Evolutionary conservation across 2,888 invertebrate genomes (phyloP).

Genomic region (Caenorhabditis uteleia): DNA sequence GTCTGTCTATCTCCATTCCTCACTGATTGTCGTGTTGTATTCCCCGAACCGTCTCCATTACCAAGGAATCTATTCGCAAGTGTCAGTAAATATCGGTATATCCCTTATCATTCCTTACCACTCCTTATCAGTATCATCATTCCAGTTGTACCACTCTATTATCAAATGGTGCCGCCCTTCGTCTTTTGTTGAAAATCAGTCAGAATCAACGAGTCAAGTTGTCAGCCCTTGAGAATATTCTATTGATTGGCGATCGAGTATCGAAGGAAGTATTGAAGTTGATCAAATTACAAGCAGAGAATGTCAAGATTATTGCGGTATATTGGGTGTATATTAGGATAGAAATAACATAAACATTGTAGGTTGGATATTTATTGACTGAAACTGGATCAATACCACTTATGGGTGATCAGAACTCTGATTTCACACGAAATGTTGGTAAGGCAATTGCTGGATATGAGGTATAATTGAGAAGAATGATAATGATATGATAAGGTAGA

Average conservation of each 20-base stretch:
- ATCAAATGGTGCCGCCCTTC: conserved; percentile 63
- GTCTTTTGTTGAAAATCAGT: conserved; percentile 59
- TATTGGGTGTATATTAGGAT: background rate
- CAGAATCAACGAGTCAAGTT: conserved; percentile 54
- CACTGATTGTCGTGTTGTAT: conserved; percentile 56
- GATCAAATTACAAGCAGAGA: conserved; percentile 58
- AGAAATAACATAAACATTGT: background rate
- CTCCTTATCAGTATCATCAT: background rate
- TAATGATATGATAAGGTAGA: conserved; percentile 17
- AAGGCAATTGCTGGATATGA: conserved; percentile 60
- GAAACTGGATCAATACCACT: conserved; percentile 65
- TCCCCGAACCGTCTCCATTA: conserved; percentile 66
- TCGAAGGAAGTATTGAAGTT: conserved; percentile 56
- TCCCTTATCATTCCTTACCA: background rate
- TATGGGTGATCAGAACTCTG: conserved; percentile 63
- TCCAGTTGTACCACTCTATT: conserved; percentile 51
- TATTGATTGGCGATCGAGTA: conserved; percentile 63
- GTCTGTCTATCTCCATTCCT: conserved; percentile 64
- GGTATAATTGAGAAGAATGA: conserved; percentile 21
- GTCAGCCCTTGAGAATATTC: conserved; percentile 58
- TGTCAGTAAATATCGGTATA: conserved; percentile 60
- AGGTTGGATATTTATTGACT: conserved; percentile 66
- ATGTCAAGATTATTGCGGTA: conserved; percentile 63
- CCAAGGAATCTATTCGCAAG: conserved; percentile 60
- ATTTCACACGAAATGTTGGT: conserved; percentile 59